Conservation (phyloP, 35 echinoderm and acorn worm genomes). For the Anneissia japonica region DNA sequence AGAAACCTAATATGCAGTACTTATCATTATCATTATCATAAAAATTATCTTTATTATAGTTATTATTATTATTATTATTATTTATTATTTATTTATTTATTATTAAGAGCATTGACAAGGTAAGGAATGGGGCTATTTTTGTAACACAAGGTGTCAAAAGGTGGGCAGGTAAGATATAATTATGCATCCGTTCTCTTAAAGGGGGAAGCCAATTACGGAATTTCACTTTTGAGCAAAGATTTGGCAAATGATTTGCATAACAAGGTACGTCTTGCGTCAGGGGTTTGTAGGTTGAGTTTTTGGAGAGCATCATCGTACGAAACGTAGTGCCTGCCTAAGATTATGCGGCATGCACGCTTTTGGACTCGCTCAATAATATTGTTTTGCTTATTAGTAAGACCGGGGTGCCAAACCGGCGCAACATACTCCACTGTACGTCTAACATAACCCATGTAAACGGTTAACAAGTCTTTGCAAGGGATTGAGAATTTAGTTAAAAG, state of each 20-base stretch:
- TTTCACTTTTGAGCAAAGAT: neutral
- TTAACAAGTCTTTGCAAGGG: neutral
- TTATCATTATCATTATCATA: too few species aligned
- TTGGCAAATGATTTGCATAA: slow-evolving; percentile 14
- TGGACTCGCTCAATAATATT: slow-evolving; percentile 3
- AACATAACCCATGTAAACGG: slow-evolving; percentile 23
- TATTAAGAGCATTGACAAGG: too few species aligned
- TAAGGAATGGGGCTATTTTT: too few species aligned
- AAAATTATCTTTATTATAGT: too few species aligned
- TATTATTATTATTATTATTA: too few species aligned
- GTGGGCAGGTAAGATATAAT: too few species aligned
- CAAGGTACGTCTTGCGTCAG: neutral
- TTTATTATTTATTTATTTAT: too few species aligned
- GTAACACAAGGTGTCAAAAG: too few species aligned
- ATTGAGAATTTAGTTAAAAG: too few species aligned
- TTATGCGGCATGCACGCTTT: slow-evolving; percentile 19
- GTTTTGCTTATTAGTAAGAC: slow-evolving; percentile 15
- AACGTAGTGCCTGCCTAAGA: slow-evolving; percentile 2
- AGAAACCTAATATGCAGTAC: too few species aligned
- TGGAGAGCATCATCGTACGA: slow-evolving; percentile 19
- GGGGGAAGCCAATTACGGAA: slow-evolving; percentile 13
- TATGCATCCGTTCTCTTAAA: neutral
- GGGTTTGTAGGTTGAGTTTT: neutral
- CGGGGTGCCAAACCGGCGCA: slow-evolving; percentile 30
- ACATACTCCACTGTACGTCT: slow-evolving; percentile 20